phyloP scores from a whole-genome alignment of 1,140 invertebrate species.

The Brachionus koreanus region DNA sequence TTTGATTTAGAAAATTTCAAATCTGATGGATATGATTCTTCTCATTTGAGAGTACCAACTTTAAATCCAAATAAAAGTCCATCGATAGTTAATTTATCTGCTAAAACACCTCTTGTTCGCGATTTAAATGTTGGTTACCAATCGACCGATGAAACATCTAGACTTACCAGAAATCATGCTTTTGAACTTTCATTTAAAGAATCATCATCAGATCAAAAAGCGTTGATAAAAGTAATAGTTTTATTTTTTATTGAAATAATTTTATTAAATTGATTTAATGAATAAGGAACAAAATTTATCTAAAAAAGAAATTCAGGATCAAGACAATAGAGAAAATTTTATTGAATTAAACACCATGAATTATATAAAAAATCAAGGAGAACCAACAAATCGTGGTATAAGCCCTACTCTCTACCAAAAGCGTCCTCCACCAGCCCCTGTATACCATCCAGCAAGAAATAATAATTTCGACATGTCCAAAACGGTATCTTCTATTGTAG shows the following conservation, averaged over 20 bases:
- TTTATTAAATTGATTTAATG: neutral
- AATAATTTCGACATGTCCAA: slow-evolving; percentile 7
- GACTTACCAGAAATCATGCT: neutral
- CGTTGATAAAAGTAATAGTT: neutral
- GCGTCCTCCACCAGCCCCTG: neutral
- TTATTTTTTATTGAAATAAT: neutral
- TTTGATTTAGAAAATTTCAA: neutral
- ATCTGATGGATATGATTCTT: neutral
- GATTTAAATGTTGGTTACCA: slow-evolving; percentile 8
- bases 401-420: neutral
- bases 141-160: neutral
- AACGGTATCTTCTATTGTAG: neutral
- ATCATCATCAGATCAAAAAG: neutral
- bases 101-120: slow-evolving; percentile 3
- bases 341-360: neutral
- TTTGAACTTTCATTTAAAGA: slow-evolving; percentile 30
- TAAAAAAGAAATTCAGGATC: neutral
- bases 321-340: neutral
- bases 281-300: neutral
- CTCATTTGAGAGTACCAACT: neutral
- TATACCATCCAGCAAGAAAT: neutral
- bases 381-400: neutral
- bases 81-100: neutral
- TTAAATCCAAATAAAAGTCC: neutral
- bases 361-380: slow-evolving; percentile 6